A percentile compares a stretch with the other conserved stretches of the same genome.
These are phyloP conservation scores for Umimayanthus chanpuru DNA, from an alignment of 92 coral and sea anemone genomes.

Conservation along the genomic window DNA sequence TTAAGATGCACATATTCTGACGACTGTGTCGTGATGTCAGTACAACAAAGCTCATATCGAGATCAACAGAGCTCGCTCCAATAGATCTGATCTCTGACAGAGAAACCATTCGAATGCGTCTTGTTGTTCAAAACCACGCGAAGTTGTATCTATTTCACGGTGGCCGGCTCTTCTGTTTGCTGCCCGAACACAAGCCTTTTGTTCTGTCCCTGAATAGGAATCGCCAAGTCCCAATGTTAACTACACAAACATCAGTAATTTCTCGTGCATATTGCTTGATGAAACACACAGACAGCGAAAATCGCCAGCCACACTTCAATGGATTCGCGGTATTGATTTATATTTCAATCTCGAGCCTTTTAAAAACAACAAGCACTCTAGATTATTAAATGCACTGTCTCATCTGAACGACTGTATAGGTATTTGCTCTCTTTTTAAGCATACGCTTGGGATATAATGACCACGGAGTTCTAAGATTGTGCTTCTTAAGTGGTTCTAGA, in stretches of 20 bases:
- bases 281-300: constrained; percentile 11
- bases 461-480: not conserved
- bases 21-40: not conserved
- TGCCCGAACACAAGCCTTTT: not conserved
- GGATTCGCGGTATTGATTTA: constrained; percentile 26
- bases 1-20: not conserved
- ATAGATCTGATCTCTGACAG: no score
- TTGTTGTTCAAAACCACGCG: constrained; percentile 15
- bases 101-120: constrained; percentile 32
- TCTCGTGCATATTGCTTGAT: constrained; percentile 16
- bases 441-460: not conserved
- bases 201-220: not conserved
- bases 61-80: not conserved
- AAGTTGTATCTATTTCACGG: constrained; percentile 26
- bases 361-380: constrained; percentile 2
- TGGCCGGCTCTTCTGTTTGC: not conserved
- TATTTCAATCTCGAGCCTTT: not conserved
- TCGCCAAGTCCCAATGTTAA: constrained; percentile 1
- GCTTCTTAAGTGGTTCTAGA: not conserved
- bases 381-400: not conserved
- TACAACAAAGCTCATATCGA: not conserved
- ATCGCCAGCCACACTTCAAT: constrained; percentile 5
- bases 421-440: not conserved
- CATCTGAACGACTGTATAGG: not conserved
- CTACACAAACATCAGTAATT: constrained; percentile 6